Conservation (phyloP, 1,140 invertebrate genomes). For the Zaprionus taronus region DNA sequence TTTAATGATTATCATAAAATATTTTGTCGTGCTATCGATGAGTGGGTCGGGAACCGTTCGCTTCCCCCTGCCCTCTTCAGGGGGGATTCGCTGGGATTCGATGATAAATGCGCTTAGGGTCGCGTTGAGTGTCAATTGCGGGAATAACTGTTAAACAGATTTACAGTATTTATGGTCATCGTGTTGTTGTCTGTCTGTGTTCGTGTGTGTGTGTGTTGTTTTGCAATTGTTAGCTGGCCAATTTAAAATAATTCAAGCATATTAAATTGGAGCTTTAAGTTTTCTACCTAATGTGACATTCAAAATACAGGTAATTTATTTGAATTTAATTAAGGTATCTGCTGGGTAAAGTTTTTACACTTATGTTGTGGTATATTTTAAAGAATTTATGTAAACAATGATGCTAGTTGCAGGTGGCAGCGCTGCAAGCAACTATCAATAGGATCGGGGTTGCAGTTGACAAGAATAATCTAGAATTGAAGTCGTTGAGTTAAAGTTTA, state of each 20-base stretch:
- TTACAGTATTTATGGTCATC: conserved; percentile 68
- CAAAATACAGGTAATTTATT: not conserved
- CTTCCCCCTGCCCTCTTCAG: not conserved
- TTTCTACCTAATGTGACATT: not conserved
- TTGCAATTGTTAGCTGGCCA: conserved; percentile 2
- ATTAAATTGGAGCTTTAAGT: conserved; percentile 3
- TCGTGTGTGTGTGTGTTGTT: not conserved
- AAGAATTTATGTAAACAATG: no score
- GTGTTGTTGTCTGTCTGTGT: not conserved
- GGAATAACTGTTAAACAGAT: conserved; percentile 72
- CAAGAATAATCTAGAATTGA: no score
- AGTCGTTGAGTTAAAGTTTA: no score
- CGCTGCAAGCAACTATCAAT: no score
- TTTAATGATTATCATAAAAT: conserved; percentile 77
- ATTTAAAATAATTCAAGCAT: conserved; percentile 13
- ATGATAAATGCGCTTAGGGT: conserved; percentile 73
- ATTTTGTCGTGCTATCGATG: conserved; percentile 54
- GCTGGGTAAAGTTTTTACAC: not conserved
- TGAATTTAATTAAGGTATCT: not conserved
- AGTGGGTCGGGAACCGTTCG: not conserved
- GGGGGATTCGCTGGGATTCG: conserved; percentile 42
- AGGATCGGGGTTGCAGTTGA: no score
- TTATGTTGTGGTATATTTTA: no score
- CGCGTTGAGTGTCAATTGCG: conserved; percentile 75
- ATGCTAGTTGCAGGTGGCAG: no score